phyloP scores from a whole-genome alignment of 2,888 invertebrate species.

The Nematopogon swammerdamellus region DNA sequence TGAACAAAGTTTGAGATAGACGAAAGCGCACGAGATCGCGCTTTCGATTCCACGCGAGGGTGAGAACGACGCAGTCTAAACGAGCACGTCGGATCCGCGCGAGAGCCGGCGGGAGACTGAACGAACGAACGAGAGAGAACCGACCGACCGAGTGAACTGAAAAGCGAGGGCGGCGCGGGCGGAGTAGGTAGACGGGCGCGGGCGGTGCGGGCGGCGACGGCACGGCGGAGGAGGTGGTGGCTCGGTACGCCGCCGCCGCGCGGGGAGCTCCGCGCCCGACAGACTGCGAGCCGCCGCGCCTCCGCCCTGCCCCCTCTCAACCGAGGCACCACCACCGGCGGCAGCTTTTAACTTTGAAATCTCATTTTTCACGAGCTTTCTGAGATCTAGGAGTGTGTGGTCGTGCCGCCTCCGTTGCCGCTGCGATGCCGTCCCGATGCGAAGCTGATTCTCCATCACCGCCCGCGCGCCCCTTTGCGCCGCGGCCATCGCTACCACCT shows the following conservation, averaged over 20 bases:
- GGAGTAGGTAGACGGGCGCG: neutral
- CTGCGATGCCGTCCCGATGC: no score
- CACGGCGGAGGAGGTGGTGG: no score
- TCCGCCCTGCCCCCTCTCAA: neutral
- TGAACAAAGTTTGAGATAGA: neutral
- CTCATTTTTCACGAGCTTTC: neutral
- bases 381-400: neutral
- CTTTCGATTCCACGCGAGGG: slow-evolving; percentile 10
- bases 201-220: neutral
- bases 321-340: neutral
- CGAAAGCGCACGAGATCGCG: neutral
- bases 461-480: no score
- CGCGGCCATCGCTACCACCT: no score
- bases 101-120: slow-evolving; percentile 42
- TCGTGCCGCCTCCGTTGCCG: no score
- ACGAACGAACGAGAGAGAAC: slow-evolving; percentile 8
- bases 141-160: no score
- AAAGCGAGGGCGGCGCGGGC: neutral
- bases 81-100: slow-evolving; percentile 33
- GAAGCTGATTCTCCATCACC: no score
- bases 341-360: neutral
- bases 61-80: slow-evolving; percentile 12
- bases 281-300: neutral
- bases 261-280: neutral
- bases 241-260: no score